These are phyloP conservation scores for Selene dorsalis DNA, from an alignment of 2,797 vertebrate genomes.

Conservation along the genomic window DNA sequence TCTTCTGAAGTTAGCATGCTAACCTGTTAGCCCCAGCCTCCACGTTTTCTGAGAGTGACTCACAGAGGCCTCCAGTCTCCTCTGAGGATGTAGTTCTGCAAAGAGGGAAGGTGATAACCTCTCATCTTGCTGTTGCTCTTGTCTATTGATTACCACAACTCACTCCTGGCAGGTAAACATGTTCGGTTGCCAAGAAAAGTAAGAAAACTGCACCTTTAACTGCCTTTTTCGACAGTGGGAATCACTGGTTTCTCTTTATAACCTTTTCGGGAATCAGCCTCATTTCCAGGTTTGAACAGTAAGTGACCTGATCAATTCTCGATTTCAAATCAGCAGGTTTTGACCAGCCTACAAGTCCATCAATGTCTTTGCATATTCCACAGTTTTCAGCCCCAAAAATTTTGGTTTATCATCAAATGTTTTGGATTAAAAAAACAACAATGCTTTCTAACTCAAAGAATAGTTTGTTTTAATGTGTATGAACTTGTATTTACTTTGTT, in stretches of 20 bases:
- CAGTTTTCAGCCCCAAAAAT: background rate
- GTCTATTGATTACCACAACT: background rate
- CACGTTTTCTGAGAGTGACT: too few species aligned
- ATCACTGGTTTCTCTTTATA: background rate
- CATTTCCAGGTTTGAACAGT: background rate
- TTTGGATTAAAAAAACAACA: background rate
- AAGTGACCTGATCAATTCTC: background rate
- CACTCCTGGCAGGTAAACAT: background rate
- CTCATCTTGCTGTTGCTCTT: background rate
- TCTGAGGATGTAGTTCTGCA: too few species aligned
- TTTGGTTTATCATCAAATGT: background rate
- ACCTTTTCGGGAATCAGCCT: too few species aligned
- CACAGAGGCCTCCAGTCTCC: too few species aligned
- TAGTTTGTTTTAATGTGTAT: background rate
- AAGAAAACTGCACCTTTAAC: too few species aligned
- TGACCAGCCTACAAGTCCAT: background rate
- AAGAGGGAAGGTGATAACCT: too few species aligned
- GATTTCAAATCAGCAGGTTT: background rate
- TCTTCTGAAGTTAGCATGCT: too few species aligned
- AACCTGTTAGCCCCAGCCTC: too few species aligned
- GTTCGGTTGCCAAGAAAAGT: background rate
- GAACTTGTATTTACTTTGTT: background rate
- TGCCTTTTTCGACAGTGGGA: background rate
- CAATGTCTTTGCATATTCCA: background rate
- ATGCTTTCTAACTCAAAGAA: background rate